Percentiles rank a stretch among this genome's conserved stretches.
Evolutionary conservation across 2,113 vertebrate genomes (phyloP).

Genomic region (Plecotus auritus): DNA sequence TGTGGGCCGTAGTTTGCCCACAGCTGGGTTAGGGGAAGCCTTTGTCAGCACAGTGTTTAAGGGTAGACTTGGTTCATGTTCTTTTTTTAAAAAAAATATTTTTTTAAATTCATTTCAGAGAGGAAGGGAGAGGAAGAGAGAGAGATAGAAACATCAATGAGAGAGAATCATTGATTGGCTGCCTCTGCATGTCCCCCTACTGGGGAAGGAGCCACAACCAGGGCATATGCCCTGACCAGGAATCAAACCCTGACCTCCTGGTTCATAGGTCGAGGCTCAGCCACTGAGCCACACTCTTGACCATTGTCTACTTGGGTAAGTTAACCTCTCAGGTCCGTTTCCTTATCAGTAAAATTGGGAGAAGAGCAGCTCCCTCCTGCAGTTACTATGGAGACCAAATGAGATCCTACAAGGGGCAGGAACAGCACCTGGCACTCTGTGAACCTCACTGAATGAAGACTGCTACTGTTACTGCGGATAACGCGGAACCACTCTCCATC

Average conservation of each 20-base stretch:
- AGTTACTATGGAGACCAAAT: background rate
- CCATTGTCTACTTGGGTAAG: background rate
- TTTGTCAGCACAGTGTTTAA: background rate
- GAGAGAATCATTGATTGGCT: no score
- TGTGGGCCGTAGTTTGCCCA: no score
- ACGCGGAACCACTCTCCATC: background rate
- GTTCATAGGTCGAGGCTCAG: no score
- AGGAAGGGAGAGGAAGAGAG: no score
- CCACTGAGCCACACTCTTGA: no score
- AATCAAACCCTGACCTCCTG: no score
- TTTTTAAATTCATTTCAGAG: no score
- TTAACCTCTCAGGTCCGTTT: background rate
- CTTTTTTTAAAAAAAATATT: no score
- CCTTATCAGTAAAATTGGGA: background rate
- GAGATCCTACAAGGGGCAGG: background rate
- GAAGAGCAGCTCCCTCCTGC: background rate
- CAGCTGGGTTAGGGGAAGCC: background rate
- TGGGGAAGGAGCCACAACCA: no score
- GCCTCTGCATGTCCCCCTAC: no score
- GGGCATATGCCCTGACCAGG: no score
- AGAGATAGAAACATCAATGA: no score
- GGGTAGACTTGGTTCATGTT: background rate
- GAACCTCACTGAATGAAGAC: background rate
- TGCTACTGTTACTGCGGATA: rapidly evolving
- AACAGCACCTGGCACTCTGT: background rate